Percentiles rank a stretch among this genome's conserved stretches.
phyloP scores from a whole-genome alignment of 2,113 vertebrate species.

The Pelecanus crispus region DNA sequence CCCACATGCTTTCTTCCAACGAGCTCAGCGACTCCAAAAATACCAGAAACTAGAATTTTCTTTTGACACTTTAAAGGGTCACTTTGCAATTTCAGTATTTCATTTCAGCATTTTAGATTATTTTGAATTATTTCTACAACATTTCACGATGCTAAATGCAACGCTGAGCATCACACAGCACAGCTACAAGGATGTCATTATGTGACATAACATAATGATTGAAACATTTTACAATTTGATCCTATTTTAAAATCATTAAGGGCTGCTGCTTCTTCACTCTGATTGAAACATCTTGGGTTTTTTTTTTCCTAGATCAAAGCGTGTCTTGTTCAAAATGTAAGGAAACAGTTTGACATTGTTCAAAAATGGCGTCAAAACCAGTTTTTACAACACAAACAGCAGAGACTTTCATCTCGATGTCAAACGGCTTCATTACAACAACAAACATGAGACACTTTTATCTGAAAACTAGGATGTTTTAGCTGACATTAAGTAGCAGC shows the following conservation, averaged over 20 bases:
- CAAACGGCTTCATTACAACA: slow-evolving; percentile 47
- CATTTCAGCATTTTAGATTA: background rate
- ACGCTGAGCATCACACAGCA: background rate
- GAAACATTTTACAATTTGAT: slow-evolving; percentile 23
- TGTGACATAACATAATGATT: slow-evolving; percentile 40
- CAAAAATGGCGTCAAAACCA: slow-evolving; percentile 28
- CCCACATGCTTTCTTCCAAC: background rate
- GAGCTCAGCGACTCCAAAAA: background rate
- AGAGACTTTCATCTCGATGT: slow-evolving; percentile 41
- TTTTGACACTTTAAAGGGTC: background rate
- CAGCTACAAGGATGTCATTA: background rate
- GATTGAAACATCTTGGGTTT: slow-evolving; percentile 2
- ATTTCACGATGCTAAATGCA: background rate
- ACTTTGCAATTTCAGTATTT: background rate
- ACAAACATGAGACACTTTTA: slow-evolving; percentile 38
- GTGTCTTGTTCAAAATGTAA: slow-evolving; percentile 20
- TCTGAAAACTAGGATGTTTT: slow-evolving; percentile 20
- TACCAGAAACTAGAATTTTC: background rate
- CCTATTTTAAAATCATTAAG: slow-evolving; percentile 51
- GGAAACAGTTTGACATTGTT: slow-evolving; percentile 44
- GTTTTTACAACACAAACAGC: slow-evolving; percentile 38
- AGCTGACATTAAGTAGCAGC: slow-evolving; percentile 31
- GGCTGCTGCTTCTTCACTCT: background rate
- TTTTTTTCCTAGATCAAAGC: slow-evolving; percentile 8
- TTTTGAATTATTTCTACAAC: slow-evolving; percentile 50